These are phyloP conservation scores for Saimiri boliviensis DNA, from an alignment of 2,113 vertebrate species.

Conservation along the genomic window DNA sequence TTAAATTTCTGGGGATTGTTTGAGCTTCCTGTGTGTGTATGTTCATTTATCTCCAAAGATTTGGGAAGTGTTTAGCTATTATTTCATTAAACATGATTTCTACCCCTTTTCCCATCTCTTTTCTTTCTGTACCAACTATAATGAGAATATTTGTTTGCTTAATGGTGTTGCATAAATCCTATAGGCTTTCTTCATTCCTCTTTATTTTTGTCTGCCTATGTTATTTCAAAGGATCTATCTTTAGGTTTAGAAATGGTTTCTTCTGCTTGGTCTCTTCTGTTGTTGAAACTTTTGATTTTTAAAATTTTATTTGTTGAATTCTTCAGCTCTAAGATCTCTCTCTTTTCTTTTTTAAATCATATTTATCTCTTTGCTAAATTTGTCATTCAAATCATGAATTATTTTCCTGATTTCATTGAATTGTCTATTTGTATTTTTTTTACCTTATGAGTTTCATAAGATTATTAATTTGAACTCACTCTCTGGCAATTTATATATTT, in stretches of 20 bases:
- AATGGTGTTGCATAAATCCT: neutral
- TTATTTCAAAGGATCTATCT: neutral
- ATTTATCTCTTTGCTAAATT: neutral
- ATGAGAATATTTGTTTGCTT: neutral
- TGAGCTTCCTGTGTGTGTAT: neutral
- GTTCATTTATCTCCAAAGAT: neutral
- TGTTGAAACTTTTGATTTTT: neutral
- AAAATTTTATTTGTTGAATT: neutral
- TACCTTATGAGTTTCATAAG: neutral
- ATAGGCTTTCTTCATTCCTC: neutral
- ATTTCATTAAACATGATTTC: neutral
- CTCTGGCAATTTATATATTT: neutral
- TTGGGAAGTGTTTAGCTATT: neutral
- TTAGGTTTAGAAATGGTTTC: neutral
- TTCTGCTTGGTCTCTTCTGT: neutral
- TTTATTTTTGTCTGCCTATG: neutral
- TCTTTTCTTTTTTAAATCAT: neutral
- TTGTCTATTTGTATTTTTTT: neutral
- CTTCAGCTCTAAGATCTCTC: neutral
- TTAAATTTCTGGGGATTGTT: neutral
- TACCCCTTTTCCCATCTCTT: neutral
- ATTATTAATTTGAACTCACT: neutral
- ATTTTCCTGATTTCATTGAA: neutral
- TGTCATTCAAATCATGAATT: neutral
- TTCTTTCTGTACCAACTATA: neutral